Percentiles rank a stretch among this genome's conserved stretches.
Evolutionary conservation across 2,797 vertebrate species (phyloP).

Genomic region (Leptoclinus maculatus): DNA sequence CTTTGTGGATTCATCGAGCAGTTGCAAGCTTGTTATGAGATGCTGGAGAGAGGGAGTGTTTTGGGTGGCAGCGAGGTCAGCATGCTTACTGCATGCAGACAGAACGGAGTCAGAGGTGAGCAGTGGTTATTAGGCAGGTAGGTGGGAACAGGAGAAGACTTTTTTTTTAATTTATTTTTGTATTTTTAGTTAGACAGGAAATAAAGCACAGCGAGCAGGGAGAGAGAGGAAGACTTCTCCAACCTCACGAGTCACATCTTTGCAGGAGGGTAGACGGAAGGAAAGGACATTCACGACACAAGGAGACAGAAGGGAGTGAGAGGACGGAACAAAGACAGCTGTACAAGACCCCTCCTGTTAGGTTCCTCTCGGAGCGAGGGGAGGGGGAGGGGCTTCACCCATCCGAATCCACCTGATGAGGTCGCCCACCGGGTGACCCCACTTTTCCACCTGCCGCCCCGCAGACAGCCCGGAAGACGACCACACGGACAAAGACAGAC

Average conservation of each 20-base stretch:
- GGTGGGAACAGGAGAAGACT: constrained; percentile 12
- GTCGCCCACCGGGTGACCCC: constrained; percentile 72
- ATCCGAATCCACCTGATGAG: constrained; percentile 70
- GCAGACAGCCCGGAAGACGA: constrained; percentile 66
- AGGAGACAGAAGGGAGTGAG: constrained; percentile 48
- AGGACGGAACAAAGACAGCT: constrained; percentile 64
- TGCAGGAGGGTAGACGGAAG: constrained; percentile 59
- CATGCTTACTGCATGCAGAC: constrained; percentile 66
- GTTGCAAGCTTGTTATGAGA: constrained; percentile 37
- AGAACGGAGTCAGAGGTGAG: constrained; percentile 36
- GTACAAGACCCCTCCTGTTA: constrained; percentile 75
- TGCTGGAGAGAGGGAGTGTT: constrained; percentile 31
- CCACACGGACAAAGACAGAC: constrained; percentile 80
- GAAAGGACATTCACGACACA: constrained; percentile 62
- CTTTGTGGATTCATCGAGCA: constrained; percentile 16
- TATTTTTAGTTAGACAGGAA: constrained; percentile 48
- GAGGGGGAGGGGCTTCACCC: constrained; percentile 59
- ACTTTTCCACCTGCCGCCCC: constrained; percentile 68
- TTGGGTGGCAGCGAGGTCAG: constrained; percentile 34
- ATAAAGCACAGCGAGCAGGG: constrained; percentile 59
- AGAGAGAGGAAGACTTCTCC: constrained; percentile 72
- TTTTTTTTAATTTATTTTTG: too few relatives aligned
- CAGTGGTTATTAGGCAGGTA: constrained; percentile 29
- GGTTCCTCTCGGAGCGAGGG: constrained; percentile 57
- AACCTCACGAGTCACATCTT: constrained; percentile 76